Evolutionary conservation across 1,140 invertebrate genomes (phyloP), one percentile per base, ranked within the genome.

Genomic region (Polypedilum vanderplanki): DNA sequence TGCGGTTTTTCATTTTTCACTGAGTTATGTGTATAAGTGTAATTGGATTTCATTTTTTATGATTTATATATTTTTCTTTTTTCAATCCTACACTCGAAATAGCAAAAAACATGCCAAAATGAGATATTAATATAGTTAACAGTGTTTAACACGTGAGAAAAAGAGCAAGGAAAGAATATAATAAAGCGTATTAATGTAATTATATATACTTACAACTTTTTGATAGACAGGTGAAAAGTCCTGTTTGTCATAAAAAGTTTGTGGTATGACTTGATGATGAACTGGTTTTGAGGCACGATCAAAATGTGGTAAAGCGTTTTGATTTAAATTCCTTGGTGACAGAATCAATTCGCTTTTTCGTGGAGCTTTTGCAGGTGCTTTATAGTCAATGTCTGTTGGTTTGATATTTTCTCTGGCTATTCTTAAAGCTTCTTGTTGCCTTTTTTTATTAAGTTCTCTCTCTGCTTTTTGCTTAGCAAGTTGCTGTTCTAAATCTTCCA

Each of bases 321-420:
- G 79, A 4, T 79, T 78, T 76, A 79, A 79, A 77, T 74, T 79
- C 74, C 79, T 73, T 64, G 67, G 74, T 10, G 46, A 76, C 77
- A 75, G 77, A 41, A 77, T 79, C 78, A 74, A 4, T 12, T 70
- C 65, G 20, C 20, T 22, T 22, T 18, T 70, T 7, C 65, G 65
- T 22, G 17, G 65, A 20, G 65, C 75, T 73, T 81, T 83, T 75
- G 24, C 67, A 74, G 76, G 75, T 57, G 89, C 89, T 77, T 90
- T 90, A 7, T 85, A 86, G 41, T 90, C 86, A 81, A 90, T 88
- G 79, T 90, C 86, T 33, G 81, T 79, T n/a, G 88, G 88, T 46
- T 83, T 83, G 24, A 33, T 1, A 0, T 81, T 78, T 70, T 82
- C 80, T 22, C 81, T 78, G 9, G 83, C 83, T 74, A 83, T 79